A percentile compares a stretch with the other conserved stretches of the same genome.
phyloP scores from a whole-genome alignment of 2,888 invertebrate species.

The Pinctada fucata region DNA sequence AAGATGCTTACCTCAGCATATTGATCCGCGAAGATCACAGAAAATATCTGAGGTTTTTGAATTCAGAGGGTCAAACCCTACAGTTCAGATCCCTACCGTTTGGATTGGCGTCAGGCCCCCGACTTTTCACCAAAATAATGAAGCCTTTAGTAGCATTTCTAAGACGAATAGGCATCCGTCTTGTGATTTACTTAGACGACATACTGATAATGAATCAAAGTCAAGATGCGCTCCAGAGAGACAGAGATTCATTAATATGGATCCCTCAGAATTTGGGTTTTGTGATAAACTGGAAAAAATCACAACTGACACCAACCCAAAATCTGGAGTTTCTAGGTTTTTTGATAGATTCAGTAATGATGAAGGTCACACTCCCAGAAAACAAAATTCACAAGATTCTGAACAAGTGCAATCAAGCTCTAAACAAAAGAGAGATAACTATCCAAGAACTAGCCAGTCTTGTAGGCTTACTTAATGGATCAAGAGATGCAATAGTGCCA shows the following conservation, averaged over 20 bases:
- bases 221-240: neutral
- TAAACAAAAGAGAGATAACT: neutral
- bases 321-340: too few species aligned
- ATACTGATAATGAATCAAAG: conserved; percentile 4
- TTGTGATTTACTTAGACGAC: conserved; percentile 17
- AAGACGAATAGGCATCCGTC: conserved; percentile 2
- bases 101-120: conserved; percentile 15
- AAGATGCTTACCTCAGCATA: conserved; percentile 22
- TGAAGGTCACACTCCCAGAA: too few species aligned
- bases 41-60: conserved; percentile 22
- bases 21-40: neutral
- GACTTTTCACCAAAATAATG: conserved; percentile 14
- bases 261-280: too few species aligned
- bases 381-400: neutral
- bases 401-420: neutral
- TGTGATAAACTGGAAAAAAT: too few species aligned
- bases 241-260: neutral
- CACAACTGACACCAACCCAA: too few species aligned
- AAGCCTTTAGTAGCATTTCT: conserved; percentile 16
- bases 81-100: conserved; percentile 11
- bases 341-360: too few species aligned
- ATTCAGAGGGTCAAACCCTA: conserved; percentile 2
- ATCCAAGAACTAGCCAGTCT: conserved; percentile 26
- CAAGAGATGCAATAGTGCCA: conserved; percentile 31
- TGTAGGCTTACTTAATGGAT: conserved; percentile 32